phyloP scores from a whole-genome alignment of 1,140 invertebrate species.

The Mamestra configurata region DNA sequence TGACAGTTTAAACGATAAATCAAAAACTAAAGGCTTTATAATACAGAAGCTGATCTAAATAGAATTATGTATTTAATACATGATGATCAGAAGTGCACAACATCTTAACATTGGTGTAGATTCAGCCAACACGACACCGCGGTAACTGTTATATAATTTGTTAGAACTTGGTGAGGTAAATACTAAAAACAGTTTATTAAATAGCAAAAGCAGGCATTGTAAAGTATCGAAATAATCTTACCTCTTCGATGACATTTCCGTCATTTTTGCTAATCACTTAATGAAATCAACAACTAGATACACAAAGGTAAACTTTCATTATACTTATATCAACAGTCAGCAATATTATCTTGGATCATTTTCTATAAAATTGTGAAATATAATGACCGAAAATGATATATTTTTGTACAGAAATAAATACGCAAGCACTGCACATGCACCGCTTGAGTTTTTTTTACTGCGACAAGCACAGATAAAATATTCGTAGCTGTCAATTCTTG shows the following conservation, averaged over 20 bases:
- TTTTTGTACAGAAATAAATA: slow-evolving; percentile 37
- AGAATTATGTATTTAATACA: not conserved
- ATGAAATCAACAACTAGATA: slow-evolving; percentile 60
- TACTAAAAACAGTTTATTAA: not conserved
- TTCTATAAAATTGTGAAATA: slow-evolving; percentile 18
- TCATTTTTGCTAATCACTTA: slow-evolving; percentile 76
- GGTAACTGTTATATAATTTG: slow-evolving; percentile 6
- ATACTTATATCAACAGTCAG: slow-evolving; percentile 54
- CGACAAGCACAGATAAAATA: slow-evolving; percentile 47
- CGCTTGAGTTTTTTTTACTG: slow-evolving; percentile 51
- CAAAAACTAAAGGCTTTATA: not conserved
- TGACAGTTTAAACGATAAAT: not conserved
- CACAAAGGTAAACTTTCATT: slow-evolving; percentile 72
- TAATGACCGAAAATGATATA: not conserved
- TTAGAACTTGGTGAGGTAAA: slow-evolving; percentile 20
- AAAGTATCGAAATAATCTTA: slow-evolving; percentile 61
- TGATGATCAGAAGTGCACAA: not conserved
- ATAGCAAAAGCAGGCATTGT: not conserved
- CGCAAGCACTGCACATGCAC: slow-evolving; percentile 51
- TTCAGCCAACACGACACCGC: not conserved
- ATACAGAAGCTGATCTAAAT: not conserved
- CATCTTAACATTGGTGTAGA: not conserved
- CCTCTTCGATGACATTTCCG: slow-evolving; percentile 85
- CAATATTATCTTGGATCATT: slow-evolving; percentile 42
- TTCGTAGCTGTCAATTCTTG: slow-evolving; percentile 30